Conservation (phyloP, 2,888 invertebrate species). For the Anthophora plumipes region DNA sequence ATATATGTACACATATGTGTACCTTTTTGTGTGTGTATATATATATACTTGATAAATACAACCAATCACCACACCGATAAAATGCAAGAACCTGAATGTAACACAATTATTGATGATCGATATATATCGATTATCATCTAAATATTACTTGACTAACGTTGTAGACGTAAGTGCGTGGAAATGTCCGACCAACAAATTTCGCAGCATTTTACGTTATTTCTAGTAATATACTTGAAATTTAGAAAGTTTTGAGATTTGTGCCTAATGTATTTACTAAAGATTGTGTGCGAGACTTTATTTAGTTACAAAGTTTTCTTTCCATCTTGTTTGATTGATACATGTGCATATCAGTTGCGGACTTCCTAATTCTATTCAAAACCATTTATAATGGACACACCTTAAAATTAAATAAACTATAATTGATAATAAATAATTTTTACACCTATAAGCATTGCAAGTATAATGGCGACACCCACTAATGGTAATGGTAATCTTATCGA, state of each 20-base stretch:
- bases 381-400: conserved; percentile 14
- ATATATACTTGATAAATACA: neutral
- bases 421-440: conserved; percentile 34
- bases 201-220: neutral
- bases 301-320: conserved; percentile 14
- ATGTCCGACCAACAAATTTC: conserved; percentile 13
- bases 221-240: neutral
- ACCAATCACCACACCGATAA: neutral
- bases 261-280: conserved; percentile 31
- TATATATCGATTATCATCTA: conserved; percentile 12
- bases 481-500: conserved; percentile 94
- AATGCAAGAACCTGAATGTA: too few species aligned
- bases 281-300: conserved; percentile 19
- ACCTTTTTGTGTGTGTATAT: too few species aligned
- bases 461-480: conserved; percentile 92
- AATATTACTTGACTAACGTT: conserved; percentile 29
- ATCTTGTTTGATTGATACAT: neutral
- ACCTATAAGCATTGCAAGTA: conserved; percentile 37
- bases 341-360: conserved; percentile 4
- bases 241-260: neutral
- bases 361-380: conserved; percentile 12
- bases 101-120: neutral
- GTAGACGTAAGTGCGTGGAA: conserved; percentile 2
- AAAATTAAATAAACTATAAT: conserved; percentile 27
- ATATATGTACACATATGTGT: too few species aligned